A percentile compares a stretch with the other conserved stretches of the same genome.
phyloP scores from a whole-genome alignment of 2,888 invertebrate genomes.

The Plusia festucae region DNA sequence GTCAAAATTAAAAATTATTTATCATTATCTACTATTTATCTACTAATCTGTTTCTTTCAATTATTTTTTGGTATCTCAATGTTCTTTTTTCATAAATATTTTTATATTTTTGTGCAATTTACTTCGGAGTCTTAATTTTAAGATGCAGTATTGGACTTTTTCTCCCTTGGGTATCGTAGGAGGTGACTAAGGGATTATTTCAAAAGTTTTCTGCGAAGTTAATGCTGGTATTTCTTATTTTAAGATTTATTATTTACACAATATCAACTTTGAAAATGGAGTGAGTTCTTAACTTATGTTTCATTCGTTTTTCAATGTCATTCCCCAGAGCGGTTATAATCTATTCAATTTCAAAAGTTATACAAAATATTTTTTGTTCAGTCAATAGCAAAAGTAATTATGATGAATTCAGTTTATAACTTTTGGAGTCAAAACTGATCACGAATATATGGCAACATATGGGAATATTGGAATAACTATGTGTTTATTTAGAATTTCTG shows the following conservation, averaged over 20 bases:
- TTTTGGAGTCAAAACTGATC: too few species aligned
- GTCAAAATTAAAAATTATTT: not conserved
- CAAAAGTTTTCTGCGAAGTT: not conserved
- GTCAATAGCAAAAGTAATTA: too few species aligned
- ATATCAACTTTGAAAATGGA: not conserved
- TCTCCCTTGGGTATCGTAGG: not conserved
- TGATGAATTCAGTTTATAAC: too few species aligned
- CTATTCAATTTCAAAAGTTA: too few species aligned
- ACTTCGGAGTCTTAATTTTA: not conserved
- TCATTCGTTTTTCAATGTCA: not conserved
- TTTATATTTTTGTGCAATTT: not conserved
- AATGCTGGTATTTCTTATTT: conserved; percentile 4
- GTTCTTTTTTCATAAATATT: not conserved
- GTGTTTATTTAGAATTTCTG: too few species aligned
- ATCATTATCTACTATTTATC: not conserved
- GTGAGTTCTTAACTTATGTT: not conserved
- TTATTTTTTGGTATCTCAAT: too few species aligned
- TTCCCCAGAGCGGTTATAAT: too few species aligned
- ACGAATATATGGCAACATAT: too few species aligned
- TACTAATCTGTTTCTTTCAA: not conserved
- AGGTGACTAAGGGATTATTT: conserved; percentile 4
- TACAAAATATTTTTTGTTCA: too few species aligned
- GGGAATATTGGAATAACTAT: too few species aligned
- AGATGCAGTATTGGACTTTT: not conserved
- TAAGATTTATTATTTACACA: not conserved